phyloP scores from a whole-genome alignment of 1,140 invertebrate genomes.

The Drosophila albomicans region DNA sequence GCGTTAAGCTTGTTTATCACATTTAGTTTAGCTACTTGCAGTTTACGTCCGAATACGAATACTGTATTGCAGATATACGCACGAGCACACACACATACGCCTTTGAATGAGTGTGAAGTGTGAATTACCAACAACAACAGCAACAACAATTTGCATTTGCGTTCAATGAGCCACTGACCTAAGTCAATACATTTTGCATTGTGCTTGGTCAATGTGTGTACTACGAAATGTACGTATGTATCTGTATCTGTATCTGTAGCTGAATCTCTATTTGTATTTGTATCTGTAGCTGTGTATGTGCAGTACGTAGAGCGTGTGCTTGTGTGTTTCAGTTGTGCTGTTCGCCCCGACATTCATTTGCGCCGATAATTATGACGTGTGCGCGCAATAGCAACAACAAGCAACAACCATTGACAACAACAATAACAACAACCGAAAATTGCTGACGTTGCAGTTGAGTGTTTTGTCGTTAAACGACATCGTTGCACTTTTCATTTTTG shows the following conservation, averaged over 20 bases:
- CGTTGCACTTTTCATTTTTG: constrained; percentile 62
- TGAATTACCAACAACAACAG: constrained; percentile 66
- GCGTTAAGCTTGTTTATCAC: constrained; percentile 79
- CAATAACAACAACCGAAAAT: constrained; percentile 15
- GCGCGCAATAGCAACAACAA: constrained; percentile 47
- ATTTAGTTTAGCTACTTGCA: constrained; percentile 78
- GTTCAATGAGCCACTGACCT: constrained; percentile 84
- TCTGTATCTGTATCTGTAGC: constrained; percentile 42
- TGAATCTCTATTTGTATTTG: constrained; percentile 22
- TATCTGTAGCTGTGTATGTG: constrained; percentile 29
- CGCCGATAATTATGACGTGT: constrained; percentile 77
- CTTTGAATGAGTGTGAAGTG: constrained; percentile 65
- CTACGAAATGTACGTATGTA: constrained; percentile 45
- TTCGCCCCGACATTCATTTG: constrained; percentile 61
- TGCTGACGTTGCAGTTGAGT: constrained; percentile 55
- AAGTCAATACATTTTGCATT: constrained; percentile 83
- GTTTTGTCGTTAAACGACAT: constrained; percentile 65
- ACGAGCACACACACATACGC: constrained; percentile 11
- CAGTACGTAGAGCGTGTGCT: constrained; percentile 25
- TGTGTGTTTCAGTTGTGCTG: constrained; percentile 32
- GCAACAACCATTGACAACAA: background rate
- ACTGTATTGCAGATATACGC: constrained; percentile 60
- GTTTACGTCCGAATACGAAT: constrained; percentile 48
- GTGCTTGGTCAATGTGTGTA: constrained; percentile 42
- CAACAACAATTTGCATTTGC: constrained; percentile 81